Evolutionary conservation across 2,888 invertebrate species (phyloP), one percentile per base, ranked within the genome.

Genomic region (Tineola bisselliella): DNA sequence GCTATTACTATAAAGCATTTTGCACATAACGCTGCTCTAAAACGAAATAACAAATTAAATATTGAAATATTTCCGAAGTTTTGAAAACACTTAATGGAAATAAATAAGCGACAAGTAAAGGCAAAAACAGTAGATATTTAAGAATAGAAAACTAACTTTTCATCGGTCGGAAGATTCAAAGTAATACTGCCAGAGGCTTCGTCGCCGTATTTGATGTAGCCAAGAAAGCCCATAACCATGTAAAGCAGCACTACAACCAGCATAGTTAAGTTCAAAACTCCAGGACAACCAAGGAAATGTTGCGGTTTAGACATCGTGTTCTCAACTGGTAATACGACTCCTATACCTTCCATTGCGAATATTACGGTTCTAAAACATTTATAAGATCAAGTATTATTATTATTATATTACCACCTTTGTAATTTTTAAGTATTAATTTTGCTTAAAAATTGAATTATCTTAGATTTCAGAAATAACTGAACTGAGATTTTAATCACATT

Each of bases 331-430:
- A 98, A 89, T 1, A 98, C 94, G 61, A 93, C 93, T 61, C 95
- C 95, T 66, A 99, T 98, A 57, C 96, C 97, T 84, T 99, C 99
- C 91, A 99, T 98, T 12, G 98, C 96, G 75, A 97, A 99, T 73
- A 99, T 93, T 52, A 97, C 98, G 62, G 97, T 98, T 65, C 98
- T 90, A 76, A 65, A n/a, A n/a, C n/a, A n/a, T n/a, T n/a, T n/a
- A n/a, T n/a, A n/a, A n/a, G n/a, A n/a, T n/a, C n/a, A n/a, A n/a
- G n/a, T 25, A 4, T 25, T 25, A 25, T 25, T 25, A 4, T 25
- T 25, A 4, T 25, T 6, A 25, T 25, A 25, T 4, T 25, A 25
- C 6, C 25, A 25, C 25, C 25, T 25, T 25, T 25, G 6, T 25
- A 25, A 25, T 25, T 4, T 4, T 25, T 25, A 44, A n/a, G 8